Conservation (phyloP, 2,888 invertebrate species). For the Hydrotaea diabolus region DNA sequence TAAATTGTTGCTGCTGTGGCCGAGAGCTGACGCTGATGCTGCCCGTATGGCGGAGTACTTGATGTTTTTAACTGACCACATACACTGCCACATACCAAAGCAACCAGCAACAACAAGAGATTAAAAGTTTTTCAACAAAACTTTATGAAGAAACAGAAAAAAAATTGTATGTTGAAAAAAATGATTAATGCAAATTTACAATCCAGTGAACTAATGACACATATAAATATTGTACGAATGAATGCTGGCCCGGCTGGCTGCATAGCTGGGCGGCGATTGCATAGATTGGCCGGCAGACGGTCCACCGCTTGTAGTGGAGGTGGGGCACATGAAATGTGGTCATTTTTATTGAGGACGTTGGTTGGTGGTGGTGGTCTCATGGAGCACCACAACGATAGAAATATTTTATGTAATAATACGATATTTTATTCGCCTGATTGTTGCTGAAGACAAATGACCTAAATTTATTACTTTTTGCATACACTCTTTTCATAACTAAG, state of each 20-base stretch:
- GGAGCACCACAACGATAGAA: not conserved
- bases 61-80: not conserved
- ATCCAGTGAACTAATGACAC: slow-evolving; percentile 54
- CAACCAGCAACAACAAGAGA: slow-evolving; percentile 11
- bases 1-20: slow-evolving; percentile 24
- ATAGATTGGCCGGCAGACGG: not conserved
- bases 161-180: not conserved
- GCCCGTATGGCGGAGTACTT: not conserved
- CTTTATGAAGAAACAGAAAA: slow-evolving; percentile 3
- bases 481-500: too few species aligned
- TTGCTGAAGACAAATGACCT: slow-evolving; percentile 5
- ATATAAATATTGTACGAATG: slow-evolving; percentile 48
- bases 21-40: not conserved
- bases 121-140: not conserved
- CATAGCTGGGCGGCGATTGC: not conserved
- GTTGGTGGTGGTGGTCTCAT: not conserved
- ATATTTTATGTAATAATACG: slow-evolving; percentile 34
- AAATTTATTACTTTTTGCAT: slow-evolving; percentile 9
- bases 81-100: not conserved
- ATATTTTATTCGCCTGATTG: slow-evolving; percentile 12
- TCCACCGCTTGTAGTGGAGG: not conserved
- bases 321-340: too few species aligned
- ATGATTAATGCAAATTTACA: slow-evolving; percentile 59
- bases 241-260: not conserved
- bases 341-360: not conserved